A percentile compares a stretch with the other conserved stretches of the same genome.
Evolutionary conservation across 2,113 vertebrate species (phyloP).

Genomic region (Lampris incognitus): DNA sequence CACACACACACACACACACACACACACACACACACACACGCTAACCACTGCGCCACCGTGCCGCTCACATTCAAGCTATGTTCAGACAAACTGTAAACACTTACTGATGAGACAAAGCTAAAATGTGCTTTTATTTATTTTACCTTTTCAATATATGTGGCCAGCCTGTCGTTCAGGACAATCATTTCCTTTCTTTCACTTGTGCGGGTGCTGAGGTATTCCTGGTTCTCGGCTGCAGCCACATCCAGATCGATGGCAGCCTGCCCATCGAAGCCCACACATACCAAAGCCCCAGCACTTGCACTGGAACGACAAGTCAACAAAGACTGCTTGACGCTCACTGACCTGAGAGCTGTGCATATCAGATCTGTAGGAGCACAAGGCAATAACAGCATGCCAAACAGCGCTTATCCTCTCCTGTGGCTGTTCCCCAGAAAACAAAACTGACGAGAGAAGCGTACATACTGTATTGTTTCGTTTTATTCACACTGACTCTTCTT

Average conservation of each 20-base stretch:
- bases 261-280: constrained; percentile 65
- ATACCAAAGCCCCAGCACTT: constrained; percentile 66
- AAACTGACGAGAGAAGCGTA: not conserved
- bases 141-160: constrained; percentile 78
- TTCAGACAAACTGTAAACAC: not conserved
- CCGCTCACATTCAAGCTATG: not conserved
- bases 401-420: too few species aligned
- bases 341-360: not conserved
- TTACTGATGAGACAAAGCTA: not conserved
- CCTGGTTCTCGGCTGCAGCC: constrained; percentile 77
- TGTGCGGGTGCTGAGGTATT: constrained; percentile 74
- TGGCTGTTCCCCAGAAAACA: too few species aligned
- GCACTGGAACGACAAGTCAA: constrained; percentile 54
- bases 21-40: not conserved
- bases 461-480: too few species aligned
- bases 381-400: not conserved
- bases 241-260: constrained; percentile 70
- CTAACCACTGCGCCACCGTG: not conserved
- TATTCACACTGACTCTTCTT: too few species aligned
- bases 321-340: too few species aligned
- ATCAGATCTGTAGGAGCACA: not conserved
- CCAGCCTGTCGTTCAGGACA: constrained; percentile 82
- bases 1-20: too few species aligned
- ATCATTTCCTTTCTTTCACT: constrained; percentile 76
- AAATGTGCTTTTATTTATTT: not conserved